Percentiles rank a stretch among this genome's conserved stretches.
Evolutionary conservation across 2,797 vertebrate genomes (phyloP).

Genomic region (Sebastes vulpes): DNA sequence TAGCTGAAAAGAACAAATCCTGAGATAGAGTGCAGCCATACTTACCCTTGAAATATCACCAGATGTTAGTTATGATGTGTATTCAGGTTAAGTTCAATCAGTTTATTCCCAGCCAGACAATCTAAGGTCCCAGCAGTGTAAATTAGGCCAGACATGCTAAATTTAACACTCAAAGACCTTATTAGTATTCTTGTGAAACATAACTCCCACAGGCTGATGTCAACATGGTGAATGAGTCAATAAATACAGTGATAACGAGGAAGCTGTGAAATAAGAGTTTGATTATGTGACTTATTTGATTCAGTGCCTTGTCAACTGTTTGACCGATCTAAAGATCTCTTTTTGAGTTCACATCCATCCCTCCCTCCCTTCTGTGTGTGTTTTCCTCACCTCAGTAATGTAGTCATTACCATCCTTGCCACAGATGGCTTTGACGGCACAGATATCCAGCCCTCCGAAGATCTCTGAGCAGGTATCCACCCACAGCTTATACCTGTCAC

Average conservation of each 20-base stretch:
- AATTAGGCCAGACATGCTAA: conserved; percentile 56
- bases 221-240: neutral
- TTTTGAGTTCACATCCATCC: neutral
- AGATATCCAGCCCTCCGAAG: conserved; percentile 96
- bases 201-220: conserved; percentile 8
- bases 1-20: neutral
- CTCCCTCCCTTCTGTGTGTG: neutral
- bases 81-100: conserved; percentile 51
- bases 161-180: conserved; percentile 49
- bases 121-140: conserved; percentile 9
- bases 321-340: neutral
- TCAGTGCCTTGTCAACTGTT: neutral
- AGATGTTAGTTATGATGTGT: conserved; percentile 23
- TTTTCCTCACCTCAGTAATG: conserved; percentile 94
- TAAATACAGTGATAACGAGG: neutral
- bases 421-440: conserved; percentile 98
- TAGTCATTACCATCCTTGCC: conserved; percentile 99
- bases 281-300: neutral
- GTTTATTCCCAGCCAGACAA: conserved; percentile 32
- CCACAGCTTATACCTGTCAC: conserved; percentile 92
- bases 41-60: neutral
- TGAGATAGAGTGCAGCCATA: neutral
- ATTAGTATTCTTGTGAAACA: conserved; percentile 25
- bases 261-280: neutral
- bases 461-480: conserved; percentile 96